Conservation (phyloP, 2,113 vertebrate genomes). For the Mobula birostris region DNA sequence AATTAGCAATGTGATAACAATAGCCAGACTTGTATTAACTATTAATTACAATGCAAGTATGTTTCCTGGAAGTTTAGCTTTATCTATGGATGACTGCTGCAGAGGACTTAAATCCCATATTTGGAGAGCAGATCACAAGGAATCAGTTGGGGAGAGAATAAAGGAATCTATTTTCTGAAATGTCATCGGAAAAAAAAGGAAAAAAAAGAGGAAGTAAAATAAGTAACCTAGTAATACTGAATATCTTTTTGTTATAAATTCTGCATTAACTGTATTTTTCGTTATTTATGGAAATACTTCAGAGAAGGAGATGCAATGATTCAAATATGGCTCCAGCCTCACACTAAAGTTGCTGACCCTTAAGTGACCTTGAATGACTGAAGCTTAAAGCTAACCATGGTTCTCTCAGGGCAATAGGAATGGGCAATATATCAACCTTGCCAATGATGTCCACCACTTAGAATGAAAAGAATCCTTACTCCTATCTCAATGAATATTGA, state of each 20-base stretch:
- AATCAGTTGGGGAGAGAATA: background rate
- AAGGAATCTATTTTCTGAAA: background rate
- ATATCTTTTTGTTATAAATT: background rate
- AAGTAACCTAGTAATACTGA: background rate
- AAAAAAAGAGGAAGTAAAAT: too few relatives aligned
- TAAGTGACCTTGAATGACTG: background rate
- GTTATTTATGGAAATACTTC: background rate
- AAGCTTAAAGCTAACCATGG: background rate
- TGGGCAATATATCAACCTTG: background rate
- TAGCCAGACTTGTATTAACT: background rate
- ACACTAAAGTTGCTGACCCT: background rate
- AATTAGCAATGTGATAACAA: background rate
- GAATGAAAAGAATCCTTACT: background rate
- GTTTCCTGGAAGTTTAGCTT: background rate
- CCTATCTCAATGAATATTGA: background rate
- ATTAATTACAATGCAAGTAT: background rate
- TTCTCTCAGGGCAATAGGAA: background rate
- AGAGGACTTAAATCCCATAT: background rate
- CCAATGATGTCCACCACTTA: background rate
- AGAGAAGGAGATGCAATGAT: background rate
- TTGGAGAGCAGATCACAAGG: background rate
- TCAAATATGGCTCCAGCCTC: background rate
- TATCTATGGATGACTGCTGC: background rate
- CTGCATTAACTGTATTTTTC: background rate
- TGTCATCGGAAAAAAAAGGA: background rate